Evolutionary conservation across 2,113 vertebrate species (phyloP), one percentile per base, ranked within the genome.

Genomic region (Apteryx owenii): DNA sequence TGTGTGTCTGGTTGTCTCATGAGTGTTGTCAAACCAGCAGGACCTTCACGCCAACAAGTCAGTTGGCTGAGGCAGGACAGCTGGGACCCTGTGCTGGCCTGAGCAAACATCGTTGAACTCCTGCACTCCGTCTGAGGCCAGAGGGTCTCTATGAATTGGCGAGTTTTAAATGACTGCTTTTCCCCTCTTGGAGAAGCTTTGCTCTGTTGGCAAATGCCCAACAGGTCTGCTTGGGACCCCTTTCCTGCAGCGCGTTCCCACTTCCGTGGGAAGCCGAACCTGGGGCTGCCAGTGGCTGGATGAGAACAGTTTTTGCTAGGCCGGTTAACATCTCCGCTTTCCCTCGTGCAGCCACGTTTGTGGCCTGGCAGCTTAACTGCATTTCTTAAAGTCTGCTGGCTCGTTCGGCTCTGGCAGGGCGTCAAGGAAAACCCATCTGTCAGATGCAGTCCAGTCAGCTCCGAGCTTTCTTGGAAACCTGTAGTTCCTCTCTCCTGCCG

Each of bases 401-500:
- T 84, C 40, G 42, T 64, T 48, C 3, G 10, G 26, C 36, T 48
- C 73, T 6, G 5, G 64, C 79, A 90, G 64, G 1, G 0, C 56
- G 66, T 31, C 3, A 25, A 85, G 82, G 68, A 53, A 89, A 89
- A 44, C 10, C 68, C 81, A 72, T 84, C 69, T 84, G 69, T 94
- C 28, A 9, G 75, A 28, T 2, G 3, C 62, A 71, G 38, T 60
- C 68, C 1, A 2, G 25, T 54, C 20, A n/a, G 23, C 28, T 26
- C 64, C 38, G 69, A 40, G 83, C 58, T 44, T 48, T 38, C 70
- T 66, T 7, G 48, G 81, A 61, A 54, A 89, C 75, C 60, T 19
- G 0, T 2, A 4, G 23, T 2, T 3, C 42, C 70, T 62, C 51
- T 69, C 61, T 95, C 81, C n/a, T 0, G 0, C 11, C 64, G 29